These are phyloP conservation scores for Percopsis transmontana DNA, from an alignment of 2,113 vertebrate genomes.

Conservation along the genomic window DNA sequence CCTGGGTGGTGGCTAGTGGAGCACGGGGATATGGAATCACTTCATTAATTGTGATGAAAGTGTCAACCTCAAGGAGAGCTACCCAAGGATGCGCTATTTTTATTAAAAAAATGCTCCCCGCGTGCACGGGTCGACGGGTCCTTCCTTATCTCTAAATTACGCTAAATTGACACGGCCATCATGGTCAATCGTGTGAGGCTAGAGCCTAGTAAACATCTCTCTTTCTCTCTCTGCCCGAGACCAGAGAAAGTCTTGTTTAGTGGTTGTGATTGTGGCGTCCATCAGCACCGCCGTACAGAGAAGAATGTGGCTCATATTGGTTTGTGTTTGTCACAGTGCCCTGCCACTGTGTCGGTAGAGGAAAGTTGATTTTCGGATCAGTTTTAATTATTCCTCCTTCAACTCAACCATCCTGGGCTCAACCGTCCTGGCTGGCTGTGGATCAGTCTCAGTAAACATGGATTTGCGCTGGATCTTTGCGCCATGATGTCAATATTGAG, in stretches of 20 bases:
- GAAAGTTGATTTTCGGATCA: slow-evolving; percentile 54
- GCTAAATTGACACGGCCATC: slow-evolving; percentile 38
- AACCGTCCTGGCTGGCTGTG: slow-evolving; percentile 11
- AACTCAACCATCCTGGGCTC: slow-evolving; percentile 25
- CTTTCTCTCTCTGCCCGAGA: slow-evolving; percentile 18
- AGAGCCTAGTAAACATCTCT: slow-evolving; percentile 12
- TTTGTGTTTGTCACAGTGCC: slow-evolving; percentile 63
- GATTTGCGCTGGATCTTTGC: slow-evolving; percentile 16
- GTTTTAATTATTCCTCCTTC: slow-evolving; percentile 48
- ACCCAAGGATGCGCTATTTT: slow-evolving; percentile 54
- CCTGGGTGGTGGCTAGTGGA: slow-evolving; percentile 41
- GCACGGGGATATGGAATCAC: slow-evolving; percentile 53
- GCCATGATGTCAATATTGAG: slow-evolving; percentile 42
- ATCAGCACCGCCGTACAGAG: slow-evolving; percentile 8
- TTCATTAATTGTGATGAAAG: slow-evolving; percentile 70
- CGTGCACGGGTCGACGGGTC: slow-evolving; percentile 5
- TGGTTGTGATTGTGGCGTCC: slow-evolving; percentile 28
- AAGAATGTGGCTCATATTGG: slow-evolving; percentile 61
- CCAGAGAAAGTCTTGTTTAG: slow-evolving; percentile 5
- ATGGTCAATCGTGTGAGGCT: slow-evolving; percentile 27
- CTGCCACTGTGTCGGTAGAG: slow-evolving; percentile 37
- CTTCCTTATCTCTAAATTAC: slow-evolving; percentile 55
- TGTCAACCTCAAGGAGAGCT: slow-evolving; percentile 69
- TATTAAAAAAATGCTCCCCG: slow-evolving; percentile 19
- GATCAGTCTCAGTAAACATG: slow-evolving; percentile 44